These are phyloP conservation scores for Panagrolaimus sp. DNA, from an alignment of 1,140 invertebrate species.

Conservation along the genomic window DNA sequence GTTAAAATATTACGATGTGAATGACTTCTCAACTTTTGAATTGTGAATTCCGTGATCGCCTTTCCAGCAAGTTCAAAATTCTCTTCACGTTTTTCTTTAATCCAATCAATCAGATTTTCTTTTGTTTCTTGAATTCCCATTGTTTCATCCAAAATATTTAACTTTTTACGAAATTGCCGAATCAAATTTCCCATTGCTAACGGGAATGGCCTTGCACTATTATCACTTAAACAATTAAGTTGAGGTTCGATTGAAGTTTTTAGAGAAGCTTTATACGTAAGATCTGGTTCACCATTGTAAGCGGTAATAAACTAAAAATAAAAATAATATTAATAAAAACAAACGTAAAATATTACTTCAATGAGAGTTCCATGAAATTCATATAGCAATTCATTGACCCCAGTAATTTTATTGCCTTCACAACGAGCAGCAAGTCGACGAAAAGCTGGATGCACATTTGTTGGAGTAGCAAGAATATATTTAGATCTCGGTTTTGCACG, in stretches of 20 bases:
- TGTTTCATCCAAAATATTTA: constrained; percentile 4
- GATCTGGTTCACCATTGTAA: background rate
- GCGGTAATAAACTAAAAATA: background rate
- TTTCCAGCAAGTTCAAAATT: constrained; percentile 22
- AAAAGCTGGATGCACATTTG: constrained; percentile 20
- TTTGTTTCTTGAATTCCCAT: background rate
- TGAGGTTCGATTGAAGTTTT: constrained; percentile 10
- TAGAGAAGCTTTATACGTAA: background rate
- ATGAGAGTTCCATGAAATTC: constrained; percentile 16
- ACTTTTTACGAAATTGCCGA: constrained; percentile 19
- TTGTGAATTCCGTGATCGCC: constrained; percentile 20
- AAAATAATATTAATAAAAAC: background rate
- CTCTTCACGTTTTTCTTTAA: constrained; percentile 11
- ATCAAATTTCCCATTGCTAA: constrained; percentile 25
- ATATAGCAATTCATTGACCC: constrained; percentile 19
- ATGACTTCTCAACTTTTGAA: constrained; percentile 12
- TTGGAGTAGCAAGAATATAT: constrained; percentile 6
- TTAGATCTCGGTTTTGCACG: background rate
- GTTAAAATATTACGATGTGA: constrained; percentile 18
- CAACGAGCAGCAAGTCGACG: constrained; percentile 16
- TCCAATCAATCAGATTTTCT: background rate
- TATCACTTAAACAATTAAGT: constrained; percentile 17
- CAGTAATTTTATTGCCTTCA: constrained; percentile 13
- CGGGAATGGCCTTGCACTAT: constrained; percentile 19
- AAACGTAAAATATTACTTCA: constrained; percentile 10